Evolutionary conservation across 2,888 invertebrate genomes (phyloP).

Genomic region (Dione vanillae): DNA sequence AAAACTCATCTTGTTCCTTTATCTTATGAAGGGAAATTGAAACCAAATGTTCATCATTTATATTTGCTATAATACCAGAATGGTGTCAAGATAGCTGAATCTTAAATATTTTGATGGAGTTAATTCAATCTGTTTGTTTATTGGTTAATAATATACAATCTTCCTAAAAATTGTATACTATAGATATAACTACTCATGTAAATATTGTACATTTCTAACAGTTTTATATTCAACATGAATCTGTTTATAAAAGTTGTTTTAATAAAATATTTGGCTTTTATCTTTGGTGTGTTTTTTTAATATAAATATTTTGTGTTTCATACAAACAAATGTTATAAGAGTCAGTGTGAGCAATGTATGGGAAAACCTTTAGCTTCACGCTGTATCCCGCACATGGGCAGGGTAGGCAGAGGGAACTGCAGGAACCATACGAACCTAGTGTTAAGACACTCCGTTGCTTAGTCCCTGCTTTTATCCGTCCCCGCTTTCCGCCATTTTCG

Average conservation of each 20-base stretch:
- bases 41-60: not conserved
- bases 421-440: no score
- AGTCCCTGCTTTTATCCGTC: no score
- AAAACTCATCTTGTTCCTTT: not conserved
- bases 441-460: no score
- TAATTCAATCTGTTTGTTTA: slow-evolving; percentile 4
- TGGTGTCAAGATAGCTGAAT: not conserved
- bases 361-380: no score
- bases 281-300: slow-evolving; percentile 2
- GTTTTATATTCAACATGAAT: slow-evolving; percentile 23
- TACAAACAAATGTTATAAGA: no score
- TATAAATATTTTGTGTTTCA: not conserved
- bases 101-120: not conserved
- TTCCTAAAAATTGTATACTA: slow-evolving; percentile 14
- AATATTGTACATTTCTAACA: slow-evolving; percentile 22
- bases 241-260: slow-evolving; percentile 23
- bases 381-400: no score
- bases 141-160: not conserved
- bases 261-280: slow-evolving; percentile 27
- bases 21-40: not conserved
- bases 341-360: no score
- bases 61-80: not conserved
- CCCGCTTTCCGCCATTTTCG: no score
- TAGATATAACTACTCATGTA: slow-evolving; percentile 15
- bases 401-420: no score